Conservation (phyloP, 2,797 vertebrate species). For the Synaphobranchus kaupii region DNA sequence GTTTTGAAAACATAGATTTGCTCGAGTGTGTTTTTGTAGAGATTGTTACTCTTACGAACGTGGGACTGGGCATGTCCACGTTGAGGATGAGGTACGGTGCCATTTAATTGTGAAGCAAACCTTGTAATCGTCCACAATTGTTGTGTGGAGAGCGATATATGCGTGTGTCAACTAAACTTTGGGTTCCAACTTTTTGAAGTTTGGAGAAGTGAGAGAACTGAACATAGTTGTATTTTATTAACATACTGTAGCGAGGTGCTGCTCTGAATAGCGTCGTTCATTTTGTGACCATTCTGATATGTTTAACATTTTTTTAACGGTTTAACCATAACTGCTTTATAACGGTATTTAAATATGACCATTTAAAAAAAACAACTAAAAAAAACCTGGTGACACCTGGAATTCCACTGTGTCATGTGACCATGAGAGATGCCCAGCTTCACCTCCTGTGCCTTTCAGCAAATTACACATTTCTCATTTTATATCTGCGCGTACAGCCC, state of each 20-base stretch:
- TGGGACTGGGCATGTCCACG: background rate
- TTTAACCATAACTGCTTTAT: background rate
- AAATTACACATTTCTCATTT: background rate
- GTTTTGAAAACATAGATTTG: background rate
- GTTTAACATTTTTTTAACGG: background rate
- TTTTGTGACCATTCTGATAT: background rate
- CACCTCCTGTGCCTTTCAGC: constrained; percentile 35
- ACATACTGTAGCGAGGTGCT: background rate
- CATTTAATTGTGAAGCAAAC: background rate
- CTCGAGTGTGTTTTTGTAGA: background rate
- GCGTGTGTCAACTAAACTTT: too few species aligned
- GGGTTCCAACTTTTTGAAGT: too few species aligned
- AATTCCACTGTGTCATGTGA: background rate
- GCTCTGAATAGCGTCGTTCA: background rate
- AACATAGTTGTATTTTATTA: background rate
- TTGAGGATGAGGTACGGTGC: background rate
- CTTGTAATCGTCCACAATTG: background rate
- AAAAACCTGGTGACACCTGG: constrained; percentile 27
- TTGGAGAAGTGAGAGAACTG: background rate
- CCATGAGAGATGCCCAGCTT: background rate
- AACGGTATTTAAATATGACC: background rate
- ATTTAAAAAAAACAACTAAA: too few species aligned
- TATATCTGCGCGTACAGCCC: background rate
- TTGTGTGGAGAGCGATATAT: background rate
- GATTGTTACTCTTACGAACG: background rate